These are phyloP conservation scores for Drosophila acutilabella DNA, from an alignment of 2,888 invertebrate genomes.

Conservation along the genomic window DNA sequence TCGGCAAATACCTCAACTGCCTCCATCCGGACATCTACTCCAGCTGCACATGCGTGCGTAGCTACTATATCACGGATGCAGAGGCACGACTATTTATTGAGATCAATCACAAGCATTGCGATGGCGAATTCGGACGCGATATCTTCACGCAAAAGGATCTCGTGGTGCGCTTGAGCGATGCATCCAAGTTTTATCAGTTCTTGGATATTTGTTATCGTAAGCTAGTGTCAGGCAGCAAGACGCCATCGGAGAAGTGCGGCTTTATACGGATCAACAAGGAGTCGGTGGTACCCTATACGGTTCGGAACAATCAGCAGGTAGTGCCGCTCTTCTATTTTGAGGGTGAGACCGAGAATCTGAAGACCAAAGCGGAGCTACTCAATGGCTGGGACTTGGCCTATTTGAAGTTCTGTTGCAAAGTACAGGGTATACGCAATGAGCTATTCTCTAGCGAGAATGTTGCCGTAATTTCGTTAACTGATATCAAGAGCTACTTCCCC, in stretches of 20 bases:
- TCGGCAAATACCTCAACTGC: conserved; percentile 95
- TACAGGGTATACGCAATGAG: conserved; percentile 96
- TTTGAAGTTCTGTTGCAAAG: conserved; percentile 97
- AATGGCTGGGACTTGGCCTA: conserved; percentile 97
- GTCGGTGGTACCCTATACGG: conserved; percentile 96
- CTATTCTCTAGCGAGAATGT: conserved; percentile 96
- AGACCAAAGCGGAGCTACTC: conserved; percentile 93
- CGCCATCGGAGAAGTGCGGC: conserved; percentile 92
- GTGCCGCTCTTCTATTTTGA: conserved; percentile 95
- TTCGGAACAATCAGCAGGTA: conserved; percentile 92
- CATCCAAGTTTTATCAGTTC: conserved; percentile 95
- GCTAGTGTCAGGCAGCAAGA: conserved; percentile 89
- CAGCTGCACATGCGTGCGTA: conserved; percentile 95
- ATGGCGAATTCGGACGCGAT: conserved; percentile 94
- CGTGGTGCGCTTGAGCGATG: conserved; percentile 94
- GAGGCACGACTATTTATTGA: conserved; percentile 96
- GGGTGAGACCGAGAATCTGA: conserved; percentile 96
- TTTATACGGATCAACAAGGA: conserved; percentile 97
- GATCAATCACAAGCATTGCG: conserved; percentile 96
- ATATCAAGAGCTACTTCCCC: conserved; percentile 96
- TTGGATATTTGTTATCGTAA: conserved; percentile 95
- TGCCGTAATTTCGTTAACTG: conserved; percentile 94
- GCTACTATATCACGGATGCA: conserved; percentile 96
- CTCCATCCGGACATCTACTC: conserved; percentile 95
- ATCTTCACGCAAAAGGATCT: conserved; percentile 95